phyloP scores from a whole-genome alignment of 2,113 vertebrate genomes.

The Psettodes erumei region DNA sequence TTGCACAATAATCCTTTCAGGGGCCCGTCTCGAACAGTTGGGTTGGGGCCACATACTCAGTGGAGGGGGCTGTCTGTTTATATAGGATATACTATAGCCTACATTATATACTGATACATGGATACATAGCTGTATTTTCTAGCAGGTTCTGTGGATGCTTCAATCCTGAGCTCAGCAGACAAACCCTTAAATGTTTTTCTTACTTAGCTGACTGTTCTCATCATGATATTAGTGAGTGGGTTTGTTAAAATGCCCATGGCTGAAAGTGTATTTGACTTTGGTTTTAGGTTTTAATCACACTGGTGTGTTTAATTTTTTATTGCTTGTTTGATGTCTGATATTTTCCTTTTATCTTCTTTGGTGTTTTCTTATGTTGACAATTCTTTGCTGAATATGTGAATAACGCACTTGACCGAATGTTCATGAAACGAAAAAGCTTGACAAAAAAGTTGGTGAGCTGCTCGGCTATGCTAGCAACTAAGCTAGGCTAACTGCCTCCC shows the following conservation, averaged over 20 bases:
- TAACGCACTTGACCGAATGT: neutral
- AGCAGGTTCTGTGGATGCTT: no score
- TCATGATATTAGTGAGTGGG: no score
- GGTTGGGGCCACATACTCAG: conserved; percentile 3
- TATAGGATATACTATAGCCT: neutral
- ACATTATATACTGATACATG: neutral
- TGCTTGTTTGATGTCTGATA: conserved; percentile 6
- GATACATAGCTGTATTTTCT: no score
- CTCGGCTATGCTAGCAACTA: no score
- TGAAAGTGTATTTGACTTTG: conserved; percentile 1
- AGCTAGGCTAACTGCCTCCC: neutral
- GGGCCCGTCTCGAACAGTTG: conserved; percentile 29
- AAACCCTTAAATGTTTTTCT: neutral
- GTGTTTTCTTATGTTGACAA: neutral
- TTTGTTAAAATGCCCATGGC: no score
- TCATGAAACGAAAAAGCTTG: neutral
- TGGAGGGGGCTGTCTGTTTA: neutral
- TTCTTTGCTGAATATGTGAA: neutral
- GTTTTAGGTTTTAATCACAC: neutral
- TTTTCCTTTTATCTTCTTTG: conserved; percentile 11
- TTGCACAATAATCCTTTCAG: conserved; percentile 43
- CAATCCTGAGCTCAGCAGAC: neutral
- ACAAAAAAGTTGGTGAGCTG: no score
- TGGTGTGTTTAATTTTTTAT: conserved; percentile 34
- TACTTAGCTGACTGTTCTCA: no score